Base-by-base conservation (phyloP, 2,797 vertebrate species). In the Mareca strepera region DNA sequence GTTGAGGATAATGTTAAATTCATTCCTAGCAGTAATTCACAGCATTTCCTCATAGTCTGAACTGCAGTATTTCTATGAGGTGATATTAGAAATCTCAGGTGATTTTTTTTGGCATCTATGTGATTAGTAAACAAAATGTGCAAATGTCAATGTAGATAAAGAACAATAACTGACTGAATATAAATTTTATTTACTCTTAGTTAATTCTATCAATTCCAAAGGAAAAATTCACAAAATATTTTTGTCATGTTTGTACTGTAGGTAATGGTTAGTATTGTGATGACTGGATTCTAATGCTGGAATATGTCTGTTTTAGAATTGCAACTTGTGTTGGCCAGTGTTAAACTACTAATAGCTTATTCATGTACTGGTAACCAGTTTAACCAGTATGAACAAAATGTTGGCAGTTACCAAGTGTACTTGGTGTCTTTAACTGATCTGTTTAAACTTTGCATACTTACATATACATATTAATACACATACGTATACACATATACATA, bases 1-100 rank as follows among this genome's bases (percentile, higher is more conserved):
- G 11, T 84, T 86, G 73, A 81, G 31, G 39, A 76, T 88, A 88
- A 90, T 79, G 56, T 86, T 83, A 46, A 48, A 70, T 14, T 77
- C 22, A 44, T 91, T 95, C 56, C 33, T 82, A 70, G 60, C 2
- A 58, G 63, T 74, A 94, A 74, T 80, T 58, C 90, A 72, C 82
- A 64, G 39, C 60, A 50, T 86, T 88, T 88, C 23, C 28, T 91
- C 41, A 28, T 6, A 35, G 26, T 35, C 77, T 59, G 41, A 91
- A 79, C 33, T 77, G 31, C 48, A 70, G 11, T 33, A 50, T 53
- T 44, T 74, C 70, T 66, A 55, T 67, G 46, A 82, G 33, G 14
- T 74, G 78, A 43, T 66, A 77, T 73, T 67, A 92, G 81, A 91
- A 95, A 41, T 89, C 88, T 88, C 92, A 91, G 70, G 74, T 91